Percentiles rank a stretch among this genome's conserved stretches.
Conservation (phyloP, 2,113 vertebrate species). For the Regulus satrapa region DNA sequence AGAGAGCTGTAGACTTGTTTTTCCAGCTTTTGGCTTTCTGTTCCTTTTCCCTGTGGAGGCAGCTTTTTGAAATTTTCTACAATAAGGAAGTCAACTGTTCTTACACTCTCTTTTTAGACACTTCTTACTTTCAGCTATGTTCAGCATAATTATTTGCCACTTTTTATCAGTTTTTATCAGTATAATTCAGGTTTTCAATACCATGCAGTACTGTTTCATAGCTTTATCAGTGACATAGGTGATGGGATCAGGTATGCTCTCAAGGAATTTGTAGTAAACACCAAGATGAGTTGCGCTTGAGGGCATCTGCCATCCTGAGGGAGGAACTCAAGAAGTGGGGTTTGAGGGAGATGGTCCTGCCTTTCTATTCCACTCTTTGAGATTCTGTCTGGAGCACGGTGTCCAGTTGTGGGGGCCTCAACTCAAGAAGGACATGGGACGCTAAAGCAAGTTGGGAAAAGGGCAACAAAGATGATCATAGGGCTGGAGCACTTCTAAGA, state of each 20-base stretch:
- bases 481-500: not conserved
- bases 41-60: not conserved
- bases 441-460: not conserved
- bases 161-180: not conserved
- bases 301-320: no score
- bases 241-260: not conserved
- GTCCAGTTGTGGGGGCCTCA: not conserved
- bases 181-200: not conserved
- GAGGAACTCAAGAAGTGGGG: not conserved
- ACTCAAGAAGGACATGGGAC: not conserved
- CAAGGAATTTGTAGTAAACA: not conserved
- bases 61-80: not conserved
- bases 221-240: not conserved
- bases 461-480: not conserved
- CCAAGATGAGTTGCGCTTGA: no score
- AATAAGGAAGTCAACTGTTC: not conserved
- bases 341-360: not conserved
- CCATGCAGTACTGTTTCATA: not conserved
- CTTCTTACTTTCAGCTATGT: not conserved
- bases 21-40: not conserved
- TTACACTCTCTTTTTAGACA: not conserved
- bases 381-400: not conserved
- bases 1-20: not conserved
- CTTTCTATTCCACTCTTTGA: not conserved
- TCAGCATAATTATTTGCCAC: not conserved